Percentiles rank a stretch among this genome's conserved stretches.
Conservation (phyloP, 2,113 vertebrate species). For the Dicaeum eximium region DNA sequence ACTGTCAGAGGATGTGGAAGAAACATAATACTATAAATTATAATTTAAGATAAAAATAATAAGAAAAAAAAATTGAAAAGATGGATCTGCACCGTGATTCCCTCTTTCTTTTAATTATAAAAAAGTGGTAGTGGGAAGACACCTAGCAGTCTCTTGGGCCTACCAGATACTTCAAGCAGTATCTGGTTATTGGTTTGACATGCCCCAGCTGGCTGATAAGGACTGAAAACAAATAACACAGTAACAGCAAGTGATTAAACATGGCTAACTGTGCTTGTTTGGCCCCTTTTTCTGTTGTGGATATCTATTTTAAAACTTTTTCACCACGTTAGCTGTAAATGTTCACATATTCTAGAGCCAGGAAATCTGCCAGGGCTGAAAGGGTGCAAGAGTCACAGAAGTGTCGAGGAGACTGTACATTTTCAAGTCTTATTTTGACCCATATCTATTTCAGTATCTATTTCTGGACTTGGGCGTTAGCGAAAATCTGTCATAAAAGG, state of each 20-base stretch:
- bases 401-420: accelerated
- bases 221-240: not conserved
- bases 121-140: accelerated
- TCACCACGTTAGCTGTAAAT: not conserved
- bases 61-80: not conserved
- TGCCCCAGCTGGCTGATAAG: not conserved
- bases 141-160: not conserved
- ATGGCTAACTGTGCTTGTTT: not conserved
- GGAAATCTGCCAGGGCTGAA: not conserved
- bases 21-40: not conserved
- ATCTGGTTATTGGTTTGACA: not conserved
- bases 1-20: not conserved
- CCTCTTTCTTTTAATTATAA: not conserved
- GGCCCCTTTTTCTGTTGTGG: not conserved
- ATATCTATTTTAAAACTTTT: not conserved
- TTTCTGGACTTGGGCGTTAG: not conserved
- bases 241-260: not conserved
- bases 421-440: not conserved
- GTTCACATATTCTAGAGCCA: not conserved
- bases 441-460: not conserved
- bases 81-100: not conserved
- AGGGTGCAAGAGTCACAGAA: not conserved
- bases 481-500: not conserved
- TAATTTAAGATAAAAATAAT: not conserved
- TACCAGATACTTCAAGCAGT: not conserved